Percentiles rank a stretch among this genome's conserved stretches.
Conservation (phyloP, 2,888 invertebrate species). For the Amaurobius ferox region DNA sequence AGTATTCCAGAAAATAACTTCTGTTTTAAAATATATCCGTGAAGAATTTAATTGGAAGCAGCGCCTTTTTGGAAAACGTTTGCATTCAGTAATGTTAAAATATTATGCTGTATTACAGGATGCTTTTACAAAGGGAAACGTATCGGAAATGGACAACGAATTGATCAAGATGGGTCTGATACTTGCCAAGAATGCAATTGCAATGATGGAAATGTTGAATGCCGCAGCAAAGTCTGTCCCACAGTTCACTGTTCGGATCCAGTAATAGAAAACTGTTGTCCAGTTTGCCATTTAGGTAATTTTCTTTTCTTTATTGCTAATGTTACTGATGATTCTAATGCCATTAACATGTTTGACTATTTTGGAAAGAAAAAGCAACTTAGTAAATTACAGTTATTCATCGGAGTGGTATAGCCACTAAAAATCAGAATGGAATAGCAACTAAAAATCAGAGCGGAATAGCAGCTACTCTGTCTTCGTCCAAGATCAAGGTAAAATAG, state of each 20-base stretch:
- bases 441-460: too few species aligned
- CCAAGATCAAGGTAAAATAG: too few species aligned
- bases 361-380: neutral
- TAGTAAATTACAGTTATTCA: too few species aligned
- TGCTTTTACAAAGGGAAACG: conserved; percentile 34
- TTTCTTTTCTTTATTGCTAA: neutral
- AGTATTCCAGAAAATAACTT: too few species aligned
- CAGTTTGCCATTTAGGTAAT: conserved; percentile 59
- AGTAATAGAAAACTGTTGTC: conserved; percentile 58
- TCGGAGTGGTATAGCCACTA: too few species aligned
- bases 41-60: neutral
- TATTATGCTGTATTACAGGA: conserved; percentile 37
- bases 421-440: too few species aligned
- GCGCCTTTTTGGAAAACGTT: neutral
- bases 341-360: neutral
- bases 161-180: conserved; percentile 13
- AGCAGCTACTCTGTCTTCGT: too few species aligned
- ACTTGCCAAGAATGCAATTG: conserved; percentile 45
- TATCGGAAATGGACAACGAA: conserved; percentile 22
- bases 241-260: conserved; percentile 44
- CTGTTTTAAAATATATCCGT: neutral
- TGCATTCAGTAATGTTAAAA: too few species aligned
- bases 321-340: neutral
- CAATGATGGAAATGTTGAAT: conserved; percentile 39
- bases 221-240: conserved; percentile 41